Base-by-base conservation (phyloP, 1,140 invertebrate species). In the Charaxes varanes region DNA sequence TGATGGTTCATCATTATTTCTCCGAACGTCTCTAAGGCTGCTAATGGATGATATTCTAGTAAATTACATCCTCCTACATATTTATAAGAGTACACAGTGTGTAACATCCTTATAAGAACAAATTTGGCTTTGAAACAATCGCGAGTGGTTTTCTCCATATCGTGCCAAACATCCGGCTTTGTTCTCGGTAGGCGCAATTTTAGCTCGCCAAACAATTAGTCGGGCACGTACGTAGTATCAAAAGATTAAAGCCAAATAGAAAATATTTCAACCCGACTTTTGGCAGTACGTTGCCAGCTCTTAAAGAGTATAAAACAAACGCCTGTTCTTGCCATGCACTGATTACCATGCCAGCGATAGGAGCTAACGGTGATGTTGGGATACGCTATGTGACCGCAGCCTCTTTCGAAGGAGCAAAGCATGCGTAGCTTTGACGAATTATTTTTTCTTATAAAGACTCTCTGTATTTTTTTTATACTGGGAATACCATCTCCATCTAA, bases 301-400 rank as follows among this genome's bases (percentile, higher is more conserved):
- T 12, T 43, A 34, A 41, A 26, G 32, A 36, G 23, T 32, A 34
- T 11, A 32, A 17, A 42, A 38, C 45, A 45, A 54, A 43, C 36
- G 31, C 40, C 41, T 69, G 60, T 64, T 60, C 47, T 36, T 53
- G 58, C 62, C 62, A 49, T 61, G 62, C 57, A 52, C 65, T 64
- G 60, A 61, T 69, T 69, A 53, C 43, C 49, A 26, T 26, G 41
- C 33, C 51, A 46, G 42, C 43, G 37, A 52, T 40, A 41, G 48
- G 47, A 51, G 52, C 36, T 62, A 64, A 58, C 65, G 44, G 54
- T 58, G 56, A 43, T 32, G 40, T 15, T 19, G 47, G 48, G 50
- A 69, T 59, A 62, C 52, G 42, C 31, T 14, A 26, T 37, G 42
- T 37, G 31, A 45, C 35, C 21, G 27, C 22, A 22, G 38, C 36